These are phyloP conservation scores for Moxostoma hubbsi DNA, from an alignment of 2,797 vertebrate species.

Conservation along the genomic window DNA sequence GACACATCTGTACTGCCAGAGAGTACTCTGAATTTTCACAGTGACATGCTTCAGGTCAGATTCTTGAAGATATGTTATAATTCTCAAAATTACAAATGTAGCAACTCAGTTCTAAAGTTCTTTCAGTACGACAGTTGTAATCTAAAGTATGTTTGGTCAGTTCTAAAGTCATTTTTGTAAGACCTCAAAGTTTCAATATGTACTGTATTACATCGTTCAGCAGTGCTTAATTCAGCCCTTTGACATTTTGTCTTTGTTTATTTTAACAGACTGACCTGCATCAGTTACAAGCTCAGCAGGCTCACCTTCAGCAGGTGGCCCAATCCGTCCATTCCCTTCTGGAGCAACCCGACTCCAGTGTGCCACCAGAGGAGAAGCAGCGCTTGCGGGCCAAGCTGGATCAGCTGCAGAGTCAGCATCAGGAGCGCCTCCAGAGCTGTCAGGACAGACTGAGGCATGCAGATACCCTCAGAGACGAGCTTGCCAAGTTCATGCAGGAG, in stretches of 20 bases:
- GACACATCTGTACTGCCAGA: conserved; percentile 64
- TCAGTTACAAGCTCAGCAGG: conserved; percentile 91
- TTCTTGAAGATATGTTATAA: neutral
- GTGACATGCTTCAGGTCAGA: conserved; percentile 86
- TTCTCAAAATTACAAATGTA: neutral
- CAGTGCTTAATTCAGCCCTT: neutral
- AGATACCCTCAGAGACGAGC: conserved; percentile 87
- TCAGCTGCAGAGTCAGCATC: conserved; percentile 82
- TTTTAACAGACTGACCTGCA: conserved; percentile 81
- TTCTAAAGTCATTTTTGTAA: neutral
- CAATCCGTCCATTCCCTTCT: conserved; percentile 88
- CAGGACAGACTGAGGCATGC: conserved; percentile 84
- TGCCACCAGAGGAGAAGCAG: conserved; percentile 80
- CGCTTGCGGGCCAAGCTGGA: conserved; percentile 80
- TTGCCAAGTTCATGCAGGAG: conserved; percentile 90
- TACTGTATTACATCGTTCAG: too few relatives aligned
- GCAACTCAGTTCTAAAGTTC: neutral
- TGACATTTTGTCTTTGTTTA: neutral
- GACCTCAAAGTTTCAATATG: neutral
- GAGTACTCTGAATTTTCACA: conserved; percentile 79
- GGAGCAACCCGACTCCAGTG: conserved; percentile 83
- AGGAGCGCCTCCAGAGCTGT: conserved; percentile 78
- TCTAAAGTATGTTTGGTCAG: too few relatives aligned
- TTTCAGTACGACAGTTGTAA: too few relatives aligned
- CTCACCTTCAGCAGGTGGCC: conserved; percentile 85